phyloP scores from a whole-genome alignment of 2,888 invertebrate species.

The Andrena trimmerana region DNA sequence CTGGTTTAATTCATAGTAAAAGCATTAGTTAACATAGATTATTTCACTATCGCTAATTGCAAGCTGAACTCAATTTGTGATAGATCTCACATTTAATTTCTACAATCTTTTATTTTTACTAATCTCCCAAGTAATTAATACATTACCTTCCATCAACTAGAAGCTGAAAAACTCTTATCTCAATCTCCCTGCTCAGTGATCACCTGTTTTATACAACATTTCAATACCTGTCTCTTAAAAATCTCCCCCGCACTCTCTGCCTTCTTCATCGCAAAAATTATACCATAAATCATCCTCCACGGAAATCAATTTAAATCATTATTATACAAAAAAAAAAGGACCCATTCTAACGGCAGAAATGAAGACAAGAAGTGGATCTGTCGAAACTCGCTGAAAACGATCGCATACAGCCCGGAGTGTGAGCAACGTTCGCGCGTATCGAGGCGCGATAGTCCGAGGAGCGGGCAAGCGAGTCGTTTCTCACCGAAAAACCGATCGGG shows the following conservation, averaged over 20 bases:
- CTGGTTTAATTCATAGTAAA: not conserved
- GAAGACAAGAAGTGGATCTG: no score
- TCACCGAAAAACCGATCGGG: constrained; percentile 14
- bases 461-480: constrained; percentile 18
- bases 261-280: no score
- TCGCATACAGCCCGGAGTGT: not conserved
- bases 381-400: not conserved
- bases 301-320: no score
- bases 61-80: not conserved
- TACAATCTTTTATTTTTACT: not conserved
- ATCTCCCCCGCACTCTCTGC: no score
- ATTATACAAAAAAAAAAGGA: no score
- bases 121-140: not conserved
- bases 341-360: not conserved
- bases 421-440: not conserved
- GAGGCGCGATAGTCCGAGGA: not conserved
- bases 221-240: no score
- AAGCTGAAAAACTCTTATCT: not conserved
- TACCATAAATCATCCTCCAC: no score
- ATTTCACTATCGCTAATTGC: not conserved
- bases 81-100: not conserved
- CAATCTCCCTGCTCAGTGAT: no score
- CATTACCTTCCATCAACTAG: not conserved
- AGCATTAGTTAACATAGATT: not conserved
- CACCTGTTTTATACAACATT: no score